These are phyloP conservation scores for Hylomyscus alleni DNA, from an alignment of 2,797 vertebrate genomes.

Conservation along the genomic window DNA sequence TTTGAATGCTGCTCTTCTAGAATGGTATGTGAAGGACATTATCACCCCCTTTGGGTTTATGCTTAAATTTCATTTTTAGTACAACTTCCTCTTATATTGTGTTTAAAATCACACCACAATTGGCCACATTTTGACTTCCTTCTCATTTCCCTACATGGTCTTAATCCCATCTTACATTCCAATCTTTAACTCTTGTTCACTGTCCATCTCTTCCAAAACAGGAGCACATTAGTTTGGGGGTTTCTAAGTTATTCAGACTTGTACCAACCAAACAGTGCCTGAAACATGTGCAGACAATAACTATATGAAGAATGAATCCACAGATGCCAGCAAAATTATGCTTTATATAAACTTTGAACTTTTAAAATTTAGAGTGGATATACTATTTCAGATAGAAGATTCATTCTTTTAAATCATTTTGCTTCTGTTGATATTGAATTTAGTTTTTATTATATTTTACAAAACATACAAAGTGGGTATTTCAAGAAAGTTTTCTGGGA, in stretches of 20 bases:
- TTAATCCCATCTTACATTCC: background rate
- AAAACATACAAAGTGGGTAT: background rate
- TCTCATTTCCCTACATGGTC: background rate
- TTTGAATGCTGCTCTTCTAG: background rate
- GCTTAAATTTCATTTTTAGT: background rate
- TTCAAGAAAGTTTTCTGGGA: background rate
- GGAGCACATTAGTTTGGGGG: background rate
- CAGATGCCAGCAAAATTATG: background rate
- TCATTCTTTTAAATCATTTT: constrained; percentile 47
- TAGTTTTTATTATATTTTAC: background rate
- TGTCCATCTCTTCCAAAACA: background rate
- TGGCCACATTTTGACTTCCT: background rate
- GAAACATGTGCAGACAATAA: background rate
- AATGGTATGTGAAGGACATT: background rate
- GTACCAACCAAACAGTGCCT: background rate
- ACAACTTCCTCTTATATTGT: background rate
- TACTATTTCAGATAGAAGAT: background rate
- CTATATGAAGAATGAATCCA: background rate
- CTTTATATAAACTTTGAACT: background rate
- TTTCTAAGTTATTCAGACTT: background rate
- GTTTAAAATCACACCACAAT: background rate
- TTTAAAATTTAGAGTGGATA: constrained; percentile 34
- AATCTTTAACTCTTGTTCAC: background rate
- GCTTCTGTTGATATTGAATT: background rate
- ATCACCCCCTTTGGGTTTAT: background rate